Evolutionary conservation across 1,140 invertebrate genomes (phyloP).

Genomic region (Ylistrum balloti): DNA sequence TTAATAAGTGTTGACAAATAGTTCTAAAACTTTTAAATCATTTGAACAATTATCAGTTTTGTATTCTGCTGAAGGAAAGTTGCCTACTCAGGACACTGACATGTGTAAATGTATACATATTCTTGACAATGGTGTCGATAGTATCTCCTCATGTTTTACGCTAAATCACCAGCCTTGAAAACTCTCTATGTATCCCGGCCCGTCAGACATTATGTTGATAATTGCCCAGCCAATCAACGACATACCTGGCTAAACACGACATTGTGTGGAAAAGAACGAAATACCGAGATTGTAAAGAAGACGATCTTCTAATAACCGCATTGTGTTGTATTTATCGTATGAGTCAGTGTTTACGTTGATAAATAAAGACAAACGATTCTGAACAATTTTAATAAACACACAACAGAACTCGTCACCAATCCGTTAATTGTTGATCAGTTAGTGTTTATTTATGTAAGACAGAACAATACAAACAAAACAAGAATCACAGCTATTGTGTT

Average conservation of each 20-base stretch:
- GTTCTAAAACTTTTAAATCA: too few relatives aligned
- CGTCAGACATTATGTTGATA: background rate
- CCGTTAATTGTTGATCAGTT: background rate
- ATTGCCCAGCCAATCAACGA: background rate
- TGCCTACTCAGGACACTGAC: too few relatives aligned
- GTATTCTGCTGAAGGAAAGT: too few relatives aligned
- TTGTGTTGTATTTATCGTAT: background rate
- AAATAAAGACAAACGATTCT: background rate
- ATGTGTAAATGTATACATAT: too few relatives aligned
- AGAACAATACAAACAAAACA: background rate
- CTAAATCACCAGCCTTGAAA: too few relatives aligned
- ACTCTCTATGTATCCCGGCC: too few relatives aligned
- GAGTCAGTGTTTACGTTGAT: slow-evolving; percentile 13
- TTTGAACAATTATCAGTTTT: too few relatives aligned
- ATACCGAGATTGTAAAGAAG: background rate
- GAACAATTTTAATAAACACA: background rate
- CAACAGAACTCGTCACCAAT: background rate
- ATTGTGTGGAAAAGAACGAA: background rate
- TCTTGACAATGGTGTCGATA: too few relatives aligned
- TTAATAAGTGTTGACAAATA: too few relatives aligned
- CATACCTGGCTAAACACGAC: background rate
- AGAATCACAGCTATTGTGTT: background rate
- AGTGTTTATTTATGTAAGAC: background rate
- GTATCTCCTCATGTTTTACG: too few relatives aligned
- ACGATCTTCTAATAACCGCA: background rate